A percentile compares a stretch with the other conserved stretches of the same genome.
Conservation (phyloP, 2,797 vertebrate genomes). For the Chelon labrosus region DNA sequence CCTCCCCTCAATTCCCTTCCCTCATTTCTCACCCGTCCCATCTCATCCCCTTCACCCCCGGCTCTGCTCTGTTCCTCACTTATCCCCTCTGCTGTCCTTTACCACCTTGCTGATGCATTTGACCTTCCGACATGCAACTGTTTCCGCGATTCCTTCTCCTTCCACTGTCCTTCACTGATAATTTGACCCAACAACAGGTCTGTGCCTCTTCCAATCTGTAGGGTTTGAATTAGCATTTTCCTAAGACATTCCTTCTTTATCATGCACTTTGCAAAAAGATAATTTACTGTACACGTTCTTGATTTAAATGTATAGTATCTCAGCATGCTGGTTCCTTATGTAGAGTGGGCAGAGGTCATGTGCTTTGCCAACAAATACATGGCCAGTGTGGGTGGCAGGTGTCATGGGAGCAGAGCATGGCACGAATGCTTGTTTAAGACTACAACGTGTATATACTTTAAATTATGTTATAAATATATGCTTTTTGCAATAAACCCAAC, state of each 20-base stretch:
- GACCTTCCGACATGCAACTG: not conserved
- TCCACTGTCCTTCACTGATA: not conserved
- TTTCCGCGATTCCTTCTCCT: not conserved
- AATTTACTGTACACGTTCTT: not conserved
- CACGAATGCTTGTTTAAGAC: not conserved
- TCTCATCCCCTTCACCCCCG: not conserved
- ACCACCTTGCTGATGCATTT: slow-evolving; percentile 4
- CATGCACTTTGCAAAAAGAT: not conserved
- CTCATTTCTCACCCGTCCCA: not conserved
- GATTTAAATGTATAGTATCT: not conserved
- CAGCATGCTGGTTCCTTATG: not conserved
- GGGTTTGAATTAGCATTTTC: not conserved
- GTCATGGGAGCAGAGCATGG: not conserved
- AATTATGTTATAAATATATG: not conserved
- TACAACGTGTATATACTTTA: not conserved
- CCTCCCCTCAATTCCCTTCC: not conserved
- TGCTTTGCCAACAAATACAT: slow-evolving; percentile 2
- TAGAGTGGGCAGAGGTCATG: not conserved
- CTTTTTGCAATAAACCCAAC: not conserved
- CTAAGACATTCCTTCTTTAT: not conserved
- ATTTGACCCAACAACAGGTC: not conserved
- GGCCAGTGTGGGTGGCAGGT: not conserved
- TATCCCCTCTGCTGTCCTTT: slow-evolving; percentile 6
- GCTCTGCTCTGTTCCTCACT: too few species aligned
- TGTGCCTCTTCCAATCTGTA: not conserved